These are phyloP conservation scores for Allolobophora icterica DNA, from an alignment of 2,888 invertebrate species.

Conservation along the genomic window DNA sequence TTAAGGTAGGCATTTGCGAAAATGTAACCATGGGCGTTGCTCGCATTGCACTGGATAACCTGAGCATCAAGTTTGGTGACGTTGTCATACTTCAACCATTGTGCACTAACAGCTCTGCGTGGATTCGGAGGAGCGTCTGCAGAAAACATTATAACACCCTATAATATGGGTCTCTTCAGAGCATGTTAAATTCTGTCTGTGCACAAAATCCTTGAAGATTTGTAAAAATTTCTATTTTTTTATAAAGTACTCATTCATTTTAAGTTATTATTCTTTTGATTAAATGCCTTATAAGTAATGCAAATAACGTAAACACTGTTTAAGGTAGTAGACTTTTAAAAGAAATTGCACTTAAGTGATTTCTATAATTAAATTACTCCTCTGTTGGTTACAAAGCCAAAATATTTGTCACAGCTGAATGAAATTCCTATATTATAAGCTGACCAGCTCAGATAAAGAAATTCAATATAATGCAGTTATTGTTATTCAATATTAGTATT, in stretches of 20 bases:
- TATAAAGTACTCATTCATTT: not conserved
- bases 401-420: too few species aligned
- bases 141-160: not conserved
- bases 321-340: not conserved
- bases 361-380: not conserved
- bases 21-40: conserved; percentile 46
- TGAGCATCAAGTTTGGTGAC: conserved; percentile 41
- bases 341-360: not conserved
- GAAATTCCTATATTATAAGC: too few species aligned
- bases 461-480: too few species aligned
- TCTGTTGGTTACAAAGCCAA: not conserved
- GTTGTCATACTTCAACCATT: conserved; percentile 31
- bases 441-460: too few species aligned
- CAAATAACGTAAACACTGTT: not conserved
- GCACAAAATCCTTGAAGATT: too few species aligned
- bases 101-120: not conserved
- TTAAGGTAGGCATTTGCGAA: conserved; percentile 45
- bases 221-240: too few species aligned
- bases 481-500: too few species aligned
- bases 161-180: too few species aligned
- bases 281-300: not conserved
- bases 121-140: conserved; percentile 34
- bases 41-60: conserved; percentile 48
- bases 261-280: not conserved
- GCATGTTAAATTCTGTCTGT: too few species aligned